Evolutionary conservation across 2,888 invertebrate genomes (phyloP).

Genomic region (Poecilobothrus nobilitatus): DNA sequence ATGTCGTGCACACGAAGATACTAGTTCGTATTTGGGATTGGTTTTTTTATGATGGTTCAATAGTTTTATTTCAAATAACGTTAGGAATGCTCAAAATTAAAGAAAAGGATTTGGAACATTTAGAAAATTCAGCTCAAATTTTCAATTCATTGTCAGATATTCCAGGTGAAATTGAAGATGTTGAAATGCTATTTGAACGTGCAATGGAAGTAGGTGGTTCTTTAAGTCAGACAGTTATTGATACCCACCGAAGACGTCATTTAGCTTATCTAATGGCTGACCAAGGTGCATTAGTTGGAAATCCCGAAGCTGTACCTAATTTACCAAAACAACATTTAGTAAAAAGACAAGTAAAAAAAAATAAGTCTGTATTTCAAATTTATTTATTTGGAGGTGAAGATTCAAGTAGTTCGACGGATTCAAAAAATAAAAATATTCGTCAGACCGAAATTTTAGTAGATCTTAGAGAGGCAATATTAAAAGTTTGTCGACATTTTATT

Average conservation of each 20-base stretch:
- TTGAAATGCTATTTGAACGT: constrained; percentile 67
- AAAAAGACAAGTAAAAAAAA: constrained; percentile 80
- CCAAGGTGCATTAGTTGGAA: constrained; percentile 85
- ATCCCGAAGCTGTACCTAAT: constrained; percentile 81
- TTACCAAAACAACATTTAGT: constrained; percentile 86
- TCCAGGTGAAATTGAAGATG: constrained; percentile 52
- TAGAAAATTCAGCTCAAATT: constrained; percentile 95
- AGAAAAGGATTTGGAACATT: constrained; percentile 69
- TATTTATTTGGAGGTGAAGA: constrained; percentile 68
- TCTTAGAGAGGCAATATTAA: constrained; percentile 88
- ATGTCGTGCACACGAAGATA: constrained; percentile 93
- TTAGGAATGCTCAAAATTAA: constrained; percentile 88
- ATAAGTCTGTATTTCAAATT: constrained; percentile 81
- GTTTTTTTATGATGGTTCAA: constrained; percentile 92
- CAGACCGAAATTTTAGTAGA: constrained; percentile 99
- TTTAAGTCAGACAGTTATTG: constrained; percentile 62
- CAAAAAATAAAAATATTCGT: constrained; percentile 91
- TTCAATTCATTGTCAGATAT: constrained; percentile 95
- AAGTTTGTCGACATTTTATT: constrained; percentile 89
- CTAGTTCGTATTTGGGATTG: constrained; percentile 91
- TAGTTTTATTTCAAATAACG: constrained; percentile 87
- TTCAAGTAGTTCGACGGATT: constrained; percentile 59
- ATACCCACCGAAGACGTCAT: constrained; percentile 84
- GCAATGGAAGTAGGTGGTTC: constrained; percentile 70
- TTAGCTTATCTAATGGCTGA: constrained; percentile 95